phyloP scores from a whole-genome alignment of 2,888 invertebrate species.

The Drosophila histrio region DNA sequence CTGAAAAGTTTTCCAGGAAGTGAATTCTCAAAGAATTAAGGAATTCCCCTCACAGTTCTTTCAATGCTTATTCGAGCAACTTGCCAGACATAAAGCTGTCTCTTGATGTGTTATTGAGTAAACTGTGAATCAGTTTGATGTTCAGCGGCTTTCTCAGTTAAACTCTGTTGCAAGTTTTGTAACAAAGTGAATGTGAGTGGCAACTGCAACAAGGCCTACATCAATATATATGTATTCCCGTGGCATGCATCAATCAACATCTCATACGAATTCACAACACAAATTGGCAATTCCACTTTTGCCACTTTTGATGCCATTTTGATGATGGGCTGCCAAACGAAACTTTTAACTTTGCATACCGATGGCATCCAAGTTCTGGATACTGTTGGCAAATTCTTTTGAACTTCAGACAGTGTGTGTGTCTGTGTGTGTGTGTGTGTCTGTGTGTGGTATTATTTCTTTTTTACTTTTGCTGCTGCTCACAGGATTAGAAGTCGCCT shows the following conservation, averaged over 20 bases:
- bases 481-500: slow-evolving; percentile 69
- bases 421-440: slow-evolving; percentile 5
- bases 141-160: background rate
- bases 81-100: background rate
- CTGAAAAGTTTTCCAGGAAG: background rate
- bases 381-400: slow-evolving; percentile 61
- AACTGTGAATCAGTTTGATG: background rate
- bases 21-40: background rate
- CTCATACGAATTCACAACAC: slow-evolving; percentile 44
- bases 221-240: slow-evolving; percentile 11
- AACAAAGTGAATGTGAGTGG: background rate
- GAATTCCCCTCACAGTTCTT: background rate
- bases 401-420: slow-evolving; percentile 38
- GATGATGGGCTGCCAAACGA: slow-evolving; percentile 60
- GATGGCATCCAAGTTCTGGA: slow-evolving; percentile 29
- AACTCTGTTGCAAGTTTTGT: background rate
- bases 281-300: slow-evolving; percentile 75
- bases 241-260: slow-evolving; percentile 31
- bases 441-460: slow-evolving; percentile 53
- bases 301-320: slow-evolving; percentile 71
- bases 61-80: background rate
- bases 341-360: slow-evolving; percentile 58
- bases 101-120: background rate
- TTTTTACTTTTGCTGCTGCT: slow-evolving; percentile 50
- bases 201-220: background rate